A percentile compares a stretch with the other conserved stretches of the same genome.
phyloP scores from a whole-genome alignment of 35 echinoderm and acorn worm genomes.

The Stichopus chloronotus region DNA sequence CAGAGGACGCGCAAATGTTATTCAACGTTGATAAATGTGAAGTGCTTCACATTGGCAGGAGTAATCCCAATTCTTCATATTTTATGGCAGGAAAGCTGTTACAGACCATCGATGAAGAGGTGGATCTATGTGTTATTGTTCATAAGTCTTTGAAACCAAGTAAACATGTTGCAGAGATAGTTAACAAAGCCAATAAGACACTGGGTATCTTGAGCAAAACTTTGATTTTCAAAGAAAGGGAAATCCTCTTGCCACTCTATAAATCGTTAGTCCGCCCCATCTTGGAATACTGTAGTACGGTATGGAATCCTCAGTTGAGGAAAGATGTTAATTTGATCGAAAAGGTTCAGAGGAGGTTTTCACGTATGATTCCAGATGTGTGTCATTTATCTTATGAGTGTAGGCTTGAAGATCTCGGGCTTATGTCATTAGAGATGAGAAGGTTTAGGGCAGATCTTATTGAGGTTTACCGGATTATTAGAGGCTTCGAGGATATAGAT shows the following conservation, averaged over 20 bases:
- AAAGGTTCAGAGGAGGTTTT: background rate
- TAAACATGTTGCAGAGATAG: background rate
- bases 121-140: background rate
- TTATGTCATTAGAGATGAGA: background rate
- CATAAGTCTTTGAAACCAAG: slow-evolving; percentile 15
- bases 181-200: background rate
- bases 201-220: too few species aligned
- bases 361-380: background rate
- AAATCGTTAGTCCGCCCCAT: background rate
- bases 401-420: background rate
- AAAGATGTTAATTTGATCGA: background rate
- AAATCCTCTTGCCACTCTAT: background rate
- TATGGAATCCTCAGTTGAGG: background rate
- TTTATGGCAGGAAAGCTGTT: too few species aligned
- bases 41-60: too few species aligned
- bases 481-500: background rate
- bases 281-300: background rate
- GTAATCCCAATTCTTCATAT: too few species aligned
- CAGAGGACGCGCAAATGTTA: too few species aligned
- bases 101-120: background rate
- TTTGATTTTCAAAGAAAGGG: too few species aligned
- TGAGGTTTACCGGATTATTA: background rate
- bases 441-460: background rate
- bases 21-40: too few species aligned
- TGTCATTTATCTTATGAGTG: background rate